Evolutionary conservation across 92 coral and sea anemone species (phyloP).

Genomic region (Porites divaricata): DNA sequence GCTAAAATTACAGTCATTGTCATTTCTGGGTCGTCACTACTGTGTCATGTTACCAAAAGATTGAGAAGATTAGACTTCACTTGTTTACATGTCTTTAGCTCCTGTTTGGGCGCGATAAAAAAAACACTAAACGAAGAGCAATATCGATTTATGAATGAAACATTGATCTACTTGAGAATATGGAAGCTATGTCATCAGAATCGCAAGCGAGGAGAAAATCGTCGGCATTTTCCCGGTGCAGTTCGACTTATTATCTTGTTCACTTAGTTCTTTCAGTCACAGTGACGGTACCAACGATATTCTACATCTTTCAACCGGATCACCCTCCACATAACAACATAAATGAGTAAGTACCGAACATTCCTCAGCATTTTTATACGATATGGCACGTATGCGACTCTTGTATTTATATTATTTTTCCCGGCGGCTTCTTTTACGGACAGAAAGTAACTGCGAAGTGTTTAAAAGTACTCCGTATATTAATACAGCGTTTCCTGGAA

Average conservation of each 20-base stretch:
- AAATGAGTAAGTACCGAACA: constrained; percentile 42
- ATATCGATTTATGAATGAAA: background rate
- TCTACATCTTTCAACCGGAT: constrained; percentile 69
- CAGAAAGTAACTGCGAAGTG: no score
- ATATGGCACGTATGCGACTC: background rate
- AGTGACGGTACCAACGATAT: constrained; percentile 82
- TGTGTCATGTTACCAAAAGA: no score
- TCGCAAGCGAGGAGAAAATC: background rate
- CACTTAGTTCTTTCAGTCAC: constrained; percentile 58
- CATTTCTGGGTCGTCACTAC: background rate
- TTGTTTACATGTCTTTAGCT: background rate
- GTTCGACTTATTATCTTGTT: constrained; percentile 41
- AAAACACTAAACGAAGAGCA: background rate
- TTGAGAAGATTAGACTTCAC: constrained; percentile 2
- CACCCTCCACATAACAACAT: constrained; percentile 61
- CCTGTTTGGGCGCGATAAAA: background rate
- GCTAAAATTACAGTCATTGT: constrained; percentile 11
- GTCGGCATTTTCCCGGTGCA: background rate
- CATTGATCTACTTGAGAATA: constrained; percentile 1
- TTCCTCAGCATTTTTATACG: no score
- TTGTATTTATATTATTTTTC: no score
- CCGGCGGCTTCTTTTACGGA: no score
- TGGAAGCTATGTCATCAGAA: background rate
- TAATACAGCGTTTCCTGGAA: no score
- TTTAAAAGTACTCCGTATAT: no score